Evolutionary conservation across 1,140 invertebrate species (phyloP).

Genomic region (Anoplolepis gracilipes): DNA sequence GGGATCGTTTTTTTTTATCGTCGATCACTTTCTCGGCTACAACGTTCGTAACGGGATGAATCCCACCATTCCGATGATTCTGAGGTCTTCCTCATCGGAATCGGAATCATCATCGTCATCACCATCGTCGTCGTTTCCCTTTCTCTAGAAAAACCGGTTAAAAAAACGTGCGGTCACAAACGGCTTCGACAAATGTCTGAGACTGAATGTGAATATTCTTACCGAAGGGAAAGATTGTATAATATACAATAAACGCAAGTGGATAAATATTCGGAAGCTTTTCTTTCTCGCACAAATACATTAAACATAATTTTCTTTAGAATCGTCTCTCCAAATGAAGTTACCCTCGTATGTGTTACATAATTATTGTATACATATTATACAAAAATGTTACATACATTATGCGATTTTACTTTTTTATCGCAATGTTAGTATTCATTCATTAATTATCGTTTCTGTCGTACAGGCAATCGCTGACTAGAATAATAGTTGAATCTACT

Average conservation of each 20-base stretch:
- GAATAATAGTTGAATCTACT: constrained; percentile 56
- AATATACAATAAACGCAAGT: constrained; percentile 70
- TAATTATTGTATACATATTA: constrained; percentile 18
- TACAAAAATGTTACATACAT: constrained; percentile 48
- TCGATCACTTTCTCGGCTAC: constrained; percentile 70
- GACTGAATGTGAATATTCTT: constrained; percentile 55
- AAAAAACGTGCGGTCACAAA: constrained; percentile 70
- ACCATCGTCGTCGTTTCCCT: constrained; percentile 74
- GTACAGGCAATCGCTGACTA: constrained; percentile 57
- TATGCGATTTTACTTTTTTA: constrained; percentile 19
- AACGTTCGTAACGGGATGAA: constrained; percentile 84
- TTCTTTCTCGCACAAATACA: constrained; percentile 64
- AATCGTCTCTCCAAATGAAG: constrained; percentile 57
- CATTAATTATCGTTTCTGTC: constrained; percentile 56
- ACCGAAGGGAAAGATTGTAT: constrained; percentile 54
- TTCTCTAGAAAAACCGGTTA: constrained; percentile 81
- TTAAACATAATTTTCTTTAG: constrained; percentile 86
- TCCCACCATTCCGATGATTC: constrained; percentile 82
- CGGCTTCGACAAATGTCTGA: constrained; percentile 42
- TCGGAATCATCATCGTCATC: constrained; percentile 59
- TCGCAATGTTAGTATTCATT: neutral
- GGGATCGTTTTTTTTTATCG: constrained; percentile 15
- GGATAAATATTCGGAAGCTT: constrained; percentile 21
- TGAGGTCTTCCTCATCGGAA: constrained; percentile 79
- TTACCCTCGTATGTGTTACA: neutral